A percentile compares a stretch with the other conserved stretches of the same genome.
These are phyloP conservation scores for Macaria notata DNA, from an alignment of 2,888 invertebrate species.

Conservation along the genomic window DNA sequence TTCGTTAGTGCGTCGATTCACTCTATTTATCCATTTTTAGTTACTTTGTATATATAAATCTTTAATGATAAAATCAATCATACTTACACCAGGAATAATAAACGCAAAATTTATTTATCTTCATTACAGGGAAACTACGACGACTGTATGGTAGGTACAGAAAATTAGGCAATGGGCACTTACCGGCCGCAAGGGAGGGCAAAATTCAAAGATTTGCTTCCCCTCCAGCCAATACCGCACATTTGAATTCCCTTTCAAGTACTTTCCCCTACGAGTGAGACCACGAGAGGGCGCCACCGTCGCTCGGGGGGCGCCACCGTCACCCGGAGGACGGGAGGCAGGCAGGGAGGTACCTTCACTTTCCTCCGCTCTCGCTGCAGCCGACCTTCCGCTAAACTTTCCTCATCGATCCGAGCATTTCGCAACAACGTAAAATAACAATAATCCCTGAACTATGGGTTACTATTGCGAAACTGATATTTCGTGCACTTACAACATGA, in stretches of 20 bases:
- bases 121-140: too few species aligned
- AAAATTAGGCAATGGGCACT: background rate
- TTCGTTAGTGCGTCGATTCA: too few species aligned
- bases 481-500: constrained; percentile 22
- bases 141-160: too few species aligned
- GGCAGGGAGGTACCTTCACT: constrained; percentile 57
- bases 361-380: constrained; percentile 53
- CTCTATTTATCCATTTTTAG: too few species aligned
- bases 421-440: constrained; percentile 32
- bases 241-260: constrained; percentile 33
- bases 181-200: constrained; percentile 1
- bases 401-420: constrained; percentile 48
- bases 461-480: constrained; percentile 22
- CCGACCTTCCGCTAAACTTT: constrained; percentile 59
- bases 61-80: too few species aligned
- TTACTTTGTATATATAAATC: too few species aligned
- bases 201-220: constrained; percentile 23
- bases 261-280: constrained; percentile 64
- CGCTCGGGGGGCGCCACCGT: too few species aligned
- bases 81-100: too few species aligned
- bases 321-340: constrained; percentile 14
- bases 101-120: too few species aligned
- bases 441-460: constrained; percentile 22
- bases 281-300: constrained; percentile 33
- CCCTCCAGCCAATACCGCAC: constrained; percentile 23